A percentile compares a stretch with the other conserved stretches of the same genome.
phyloP scores from a whole-genome alignment of 2,888 invertebrate genomes.

The Ophioninae sp. region DNA sequence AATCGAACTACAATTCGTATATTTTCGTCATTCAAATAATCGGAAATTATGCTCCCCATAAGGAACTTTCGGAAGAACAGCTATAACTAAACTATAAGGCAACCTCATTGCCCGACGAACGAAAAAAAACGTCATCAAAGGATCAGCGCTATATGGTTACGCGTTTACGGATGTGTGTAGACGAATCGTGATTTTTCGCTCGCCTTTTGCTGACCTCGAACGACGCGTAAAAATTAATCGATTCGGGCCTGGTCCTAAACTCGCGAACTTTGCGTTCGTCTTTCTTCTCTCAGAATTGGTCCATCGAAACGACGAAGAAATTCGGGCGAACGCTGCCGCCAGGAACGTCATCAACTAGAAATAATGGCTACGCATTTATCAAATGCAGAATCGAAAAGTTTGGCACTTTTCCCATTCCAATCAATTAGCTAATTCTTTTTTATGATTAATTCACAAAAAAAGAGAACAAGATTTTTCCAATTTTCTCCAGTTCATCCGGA shows the following conservation, averaged over 20 bases:
- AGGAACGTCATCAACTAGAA: constrained; percentile 28
- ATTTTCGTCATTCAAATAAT: background rate
- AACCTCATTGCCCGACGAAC: constrained; percentile 18
- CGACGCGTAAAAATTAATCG: constrained; percentile 74
- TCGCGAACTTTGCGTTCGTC: constrained; percentile 52
- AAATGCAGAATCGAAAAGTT: constrained; percentile 5
- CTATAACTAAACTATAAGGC: background rate
- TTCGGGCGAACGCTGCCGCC: constrained; percentile 27
- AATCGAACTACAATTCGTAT: background rate
- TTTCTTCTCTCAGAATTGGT: constrained; percentile 21
- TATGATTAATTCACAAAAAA: background rate
- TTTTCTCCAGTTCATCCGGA: background rate
- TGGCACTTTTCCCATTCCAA: background rate
- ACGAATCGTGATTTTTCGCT: constrained; percentile 20
- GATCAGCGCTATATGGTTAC: constrained; percentile 5
- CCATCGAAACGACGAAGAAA: constrained; percentile 41
- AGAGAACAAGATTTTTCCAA: background rate
- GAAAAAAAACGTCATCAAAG: constrained; percentile 31
- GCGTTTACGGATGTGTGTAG: constrained; percentile 12
- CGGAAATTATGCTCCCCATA: background rate
- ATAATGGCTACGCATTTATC: constrained; percentile 5
- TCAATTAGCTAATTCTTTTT: constrained; percentile 9
- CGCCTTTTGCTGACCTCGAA: constrained; percentile 55
- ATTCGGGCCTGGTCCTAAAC: constrained; percentile 66
- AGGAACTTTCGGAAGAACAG: constrained; percentile 57